phyloP scores from a whole-genome alignment of 1,140 invertebrate genomes.

The Ceratosolen solmsi region DNA sequence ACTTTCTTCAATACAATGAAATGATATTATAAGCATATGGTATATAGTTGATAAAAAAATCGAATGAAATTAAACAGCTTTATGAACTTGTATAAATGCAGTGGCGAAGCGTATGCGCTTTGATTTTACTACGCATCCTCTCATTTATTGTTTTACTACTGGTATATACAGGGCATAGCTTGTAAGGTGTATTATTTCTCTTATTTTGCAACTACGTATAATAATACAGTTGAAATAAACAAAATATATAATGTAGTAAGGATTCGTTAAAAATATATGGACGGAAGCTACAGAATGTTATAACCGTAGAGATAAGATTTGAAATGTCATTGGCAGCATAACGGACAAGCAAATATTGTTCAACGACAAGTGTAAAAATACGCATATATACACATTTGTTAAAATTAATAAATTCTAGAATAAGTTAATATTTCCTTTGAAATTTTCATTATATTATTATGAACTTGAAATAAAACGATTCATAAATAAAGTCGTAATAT shows the following conservation, averaged over 20 bases:
- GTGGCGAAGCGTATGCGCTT: constrained; percentile 50
- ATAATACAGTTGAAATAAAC: constrained; percentile 50
- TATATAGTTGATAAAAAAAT: background rate
- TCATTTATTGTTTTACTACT: constrained; percentile 66
- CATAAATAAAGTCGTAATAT: too few species aligned
- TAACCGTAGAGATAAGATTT: constrained; percentile 28
- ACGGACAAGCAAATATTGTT: too few species aligned
- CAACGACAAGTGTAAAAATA: constrained; percentile 34
- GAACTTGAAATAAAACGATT: too few species aligned
- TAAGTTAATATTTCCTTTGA: constrained; percentile 55
- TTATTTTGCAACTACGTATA: constrained; percentile 62
- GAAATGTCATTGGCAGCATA: constrained; percentile 9
- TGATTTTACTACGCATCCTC: constrained; percentile 66
- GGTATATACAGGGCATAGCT: constrained; percentile 74
- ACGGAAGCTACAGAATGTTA: constrained; percentile 28
- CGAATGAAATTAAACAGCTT: constrained; percentile 36
- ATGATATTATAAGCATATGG: constrained; percentile 34
- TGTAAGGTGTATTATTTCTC: constrained; percentile 63
- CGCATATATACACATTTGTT: constrained; percentile 61
- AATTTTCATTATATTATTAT: background rate
- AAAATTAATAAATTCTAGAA: constrained; percentile 70
- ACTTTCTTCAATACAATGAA: constrained; percentile 36
- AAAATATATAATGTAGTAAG: constrained; percentile 25
- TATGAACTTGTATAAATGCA: constrained; percentile 39
- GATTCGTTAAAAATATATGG: constrained; percentile 26